A percentile compares a stretch with the other conserved stretches of the same genome.
Evolutionary conservation across 1,140 invertebrate species (phyloP).

Genomic region (Heliconius himera): DNA sequence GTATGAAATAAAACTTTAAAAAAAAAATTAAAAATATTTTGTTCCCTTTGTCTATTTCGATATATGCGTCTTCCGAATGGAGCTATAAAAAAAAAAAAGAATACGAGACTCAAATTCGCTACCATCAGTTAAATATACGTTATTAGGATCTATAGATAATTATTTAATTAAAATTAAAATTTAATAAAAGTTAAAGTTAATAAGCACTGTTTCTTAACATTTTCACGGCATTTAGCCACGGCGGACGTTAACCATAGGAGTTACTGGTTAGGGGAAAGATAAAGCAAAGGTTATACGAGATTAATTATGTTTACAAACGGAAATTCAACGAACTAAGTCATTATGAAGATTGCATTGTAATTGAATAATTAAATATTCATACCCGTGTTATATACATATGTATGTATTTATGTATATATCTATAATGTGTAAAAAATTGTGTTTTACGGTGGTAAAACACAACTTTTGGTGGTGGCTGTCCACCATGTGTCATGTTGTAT

Average conservation of each 20-base stretch:
- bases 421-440: background rate
- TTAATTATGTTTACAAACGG: slow-evolving; percentile 15
- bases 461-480: no score
- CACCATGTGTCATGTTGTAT: no score
- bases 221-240: slow-evolving; percentile 15
- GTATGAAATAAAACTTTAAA: no score
- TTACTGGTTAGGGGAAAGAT: background rate
- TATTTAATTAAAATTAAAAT: background rate
- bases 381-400: background rate
- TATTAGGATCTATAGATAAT: background rate
- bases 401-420: background rate
- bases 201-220: background rate
- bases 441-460: no score
- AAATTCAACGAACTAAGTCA: slow-evolving; percentile 6
- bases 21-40: no score
- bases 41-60: no score
- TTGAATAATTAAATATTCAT: slow-evolving; percentile 10
- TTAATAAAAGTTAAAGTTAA: slow-evolving; percentile 1
- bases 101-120: no score
- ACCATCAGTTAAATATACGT: background rate
- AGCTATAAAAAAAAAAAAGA: no score
- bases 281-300: slow-evolving; percentile 3
- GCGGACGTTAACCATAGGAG: slow-evolving; percentile 3
- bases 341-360: slow-evolving; percentile 7
- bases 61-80: no score